phyloP scores from a whole-genome alignment of 2,888 invertebrate genomes.

The Calliopum simillimum region DNA sequence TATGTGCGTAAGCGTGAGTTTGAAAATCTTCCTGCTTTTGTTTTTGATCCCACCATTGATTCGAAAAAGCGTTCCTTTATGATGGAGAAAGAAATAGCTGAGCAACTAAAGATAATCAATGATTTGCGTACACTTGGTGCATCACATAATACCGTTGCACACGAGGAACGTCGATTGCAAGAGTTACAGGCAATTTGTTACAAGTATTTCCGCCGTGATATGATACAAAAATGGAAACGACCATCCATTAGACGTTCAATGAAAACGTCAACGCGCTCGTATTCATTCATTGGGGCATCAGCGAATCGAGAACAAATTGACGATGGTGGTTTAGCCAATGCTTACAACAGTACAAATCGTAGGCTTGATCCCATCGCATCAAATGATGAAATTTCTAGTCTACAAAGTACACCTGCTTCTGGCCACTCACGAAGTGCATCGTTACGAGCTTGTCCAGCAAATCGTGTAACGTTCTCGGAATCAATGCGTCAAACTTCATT shows the following conservation, averaged over 20 bases:
- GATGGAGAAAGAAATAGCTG: conserved; percentile 97
- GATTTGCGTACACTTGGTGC: conserved; percentile 90
- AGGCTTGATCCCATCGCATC: conserved; percentile 66
- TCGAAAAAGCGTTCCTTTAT: conserved; percentile 89
- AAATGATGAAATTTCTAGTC: conserved; percentile 63
- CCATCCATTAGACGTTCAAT: conserved; percentile 66
- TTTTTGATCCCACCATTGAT: conserved; percentile 83
- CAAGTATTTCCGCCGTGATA: conserved; percentile 92
- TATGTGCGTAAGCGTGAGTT: conserved; percentile 74
- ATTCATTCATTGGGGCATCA: conserved; percentile 80
- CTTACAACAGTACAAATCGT: conserved; percentile 44
- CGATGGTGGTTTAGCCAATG: conserved; percentile 61
- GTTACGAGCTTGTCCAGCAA: conserved; percentile 70
- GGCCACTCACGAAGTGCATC: conserved; percentile 81
- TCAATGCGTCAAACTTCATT: conserved; percentile 77
- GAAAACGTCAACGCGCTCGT: conserved; percentile 76
- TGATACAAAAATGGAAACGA: conserved; percentile 78
- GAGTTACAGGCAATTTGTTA: conserved; percentile 95
- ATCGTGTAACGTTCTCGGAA: conserved; percentile 66
- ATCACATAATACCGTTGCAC: conserved; percentile 89
- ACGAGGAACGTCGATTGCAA: conserved; percentile 90
- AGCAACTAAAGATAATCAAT: conserved; percentile 95
- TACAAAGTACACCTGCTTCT: conserved; percentile 76
- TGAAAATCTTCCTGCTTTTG: conserved; percentile 84
- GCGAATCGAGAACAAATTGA: conserved; percentile 74